Evolutionary conservation across 2,888 invertebrate species (phyloP), one percentile per base, ranked within the genome.

Genomic region (Xylophagus ater): DNA sequence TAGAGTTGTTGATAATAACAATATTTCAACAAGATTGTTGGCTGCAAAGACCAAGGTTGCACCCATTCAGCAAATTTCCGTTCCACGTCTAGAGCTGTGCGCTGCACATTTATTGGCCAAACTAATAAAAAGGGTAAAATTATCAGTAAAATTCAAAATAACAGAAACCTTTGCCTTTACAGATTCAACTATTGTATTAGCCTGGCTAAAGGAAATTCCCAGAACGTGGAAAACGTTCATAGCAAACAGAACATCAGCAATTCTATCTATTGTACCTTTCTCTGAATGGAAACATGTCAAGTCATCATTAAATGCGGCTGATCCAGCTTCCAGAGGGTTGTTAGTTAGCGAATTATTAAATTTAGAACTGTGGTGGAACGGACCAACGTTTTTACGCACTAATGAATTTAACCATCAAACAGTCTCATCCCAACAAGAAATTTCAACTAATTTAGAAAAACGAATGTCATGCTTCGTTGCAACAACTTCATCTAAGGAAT

Each of bases 11-110:
- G 20, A 39, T 21, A 25, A 38, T 14, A 20, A 38, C 21, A 24
- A 26, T 26, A 37, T 42, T 33, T 18, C 37, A 9, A 10, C 25
- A 23, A 37, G 37, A 21, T 33, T 40, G 13, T 14, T 54, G 12
- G 47, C 43, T 26, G 41, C 52, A 1, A 56, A 55, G 34, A 34
- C 48, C 12, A 48, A 46, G 18, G 48, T 54, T 3, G 52, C 53
- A 1, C 50, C 53, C 0, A 5, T 47, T 1, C 51, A 50, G 32
- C 35, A 49, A 3, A 36, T 40, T 5, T 48, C 43, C 4, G 47
- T 55, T 10, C 52, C 53, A 2, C 47, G 53, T 3, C 30, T 53
- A 3, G 55, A 56, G 26, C 39, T 55, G 2, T 53, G 51, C 28
- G 53, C 46, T 3, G 52, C 51, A 2, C 34, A 52, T 15, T 14